Conservation (phyloP, 2,113 vertebrate species). For the Indicator indicator region DNA sequence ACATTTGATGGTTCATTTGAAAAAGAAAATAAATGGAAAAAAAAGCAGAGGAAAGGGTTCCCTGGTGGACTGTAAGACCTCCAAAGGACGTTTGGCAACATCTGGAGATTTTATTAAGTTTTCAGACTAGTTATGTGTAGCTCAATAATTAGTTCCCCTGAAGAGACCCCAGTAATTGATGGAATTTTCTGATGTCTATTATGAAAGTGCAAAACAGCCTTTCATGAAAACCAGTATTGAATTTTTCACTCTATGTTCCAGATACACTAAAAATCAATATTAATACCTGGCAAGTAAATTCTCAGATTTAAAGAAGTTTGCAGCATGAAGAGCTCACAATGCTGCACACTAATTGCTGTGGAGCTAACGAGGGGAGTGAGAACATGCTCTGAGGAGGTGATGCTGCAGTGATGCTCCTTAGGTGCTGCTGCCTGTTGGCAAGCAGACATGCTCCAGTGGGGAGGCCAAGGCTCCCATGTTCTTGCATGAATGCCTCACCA, state of each 20-base stretch:
- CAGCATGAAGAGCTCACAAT: not conserved
- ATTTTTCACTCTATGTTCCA: slow-evolving; percentile 5
- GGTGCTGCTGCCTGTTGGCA: not conserved
- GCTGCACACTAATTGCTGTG: not conserved
- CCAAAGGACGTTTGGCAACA: slow-evolving; percentile 37
- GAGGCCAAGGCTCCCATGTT: not conserved
- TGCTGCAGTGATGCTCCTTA: not conserved
- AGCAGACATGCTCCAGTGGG: rapidly evolving
- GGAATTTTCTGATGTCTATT: slow-evolving; percentile 5
- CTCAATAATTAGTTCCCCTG: slow-evolving; percentile 48
- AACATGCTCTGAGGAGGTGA: rapidly evolving
- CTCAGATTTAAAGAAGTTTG: not conserved
- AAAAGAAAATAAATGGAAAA: not conserved
- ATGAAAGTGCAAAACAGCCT: not conserved
- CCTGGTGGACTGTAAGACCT: slow-evolving; percentile 14
- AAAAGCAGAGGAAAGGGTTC: slow-evolving; percentile 5
- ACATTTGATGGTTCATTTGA: not conserved
- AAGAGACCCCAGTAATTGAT: slow-evolving; percentile 51
- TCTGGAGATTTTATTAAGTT: slow-evolving; percentile 52
- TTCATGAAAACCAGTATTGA: not conserved
- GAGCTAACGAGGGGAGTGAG: rapidly evolving
- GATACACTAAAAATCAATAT: not conserved
- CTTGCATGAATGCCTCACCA: not conserved
- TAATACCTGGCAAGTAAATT: not conserved
- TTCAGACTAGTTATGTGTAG: slow-evolving; percentile 4